Evolutionary conservation across 2,888 invertebrate genomes (phyloP), one percentile per base, ranked within the genome.

Genomic region (Ormyrus rosae): DNA sequence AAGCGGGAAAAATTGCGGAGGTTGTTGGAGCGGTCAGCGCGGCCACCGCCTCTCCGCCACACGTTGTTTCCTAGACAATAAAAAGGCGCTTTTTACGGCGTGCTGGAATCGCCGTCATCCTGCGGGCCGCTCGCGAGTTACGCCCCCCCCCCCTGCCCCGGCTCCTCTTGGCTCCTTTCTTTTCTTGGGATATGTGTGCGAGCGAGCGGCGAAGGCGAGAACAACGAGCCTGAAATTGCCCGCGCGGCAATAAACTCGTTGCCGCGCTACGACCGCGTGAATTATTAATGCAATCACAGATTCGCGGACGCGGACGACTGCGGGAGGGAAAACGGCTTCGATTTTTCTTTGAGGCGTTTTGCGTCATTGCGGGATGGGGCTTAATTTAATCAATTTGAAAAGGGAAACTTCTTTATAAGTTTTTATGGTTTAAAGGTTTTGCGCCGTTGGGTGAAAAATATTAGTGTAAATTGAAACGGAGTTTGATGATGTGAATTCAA

Each of bases 11-110:
- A 55, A 51, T 64, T 51, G 11, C 8, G 7, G 19, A 9, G 5
- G 6, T 10, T 6, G 58, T 60, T 53, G 56, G 34, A 58, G 58
- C 78, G 70, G 58, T 76, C 65, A 65, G 58, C 10, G 34, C 50
- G 8, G 51, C 46, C 9, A 50, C 55, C 34, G 34, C 34, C 34
- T 34, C 34, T 34, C 34, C 34, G 34, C 34, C 34, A 34, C n/a
- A 34, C 34, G 55, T 61, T 70, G 61, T 67, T 71, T 71, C 69
- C 68, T 55, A 64, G 82, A 82, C 82, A 67, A 79, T 82, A 82
- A 82, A 82, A 82, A 72, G 60, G 46, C 48, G 58, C 69, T 68
- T 77, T 82, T 82, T 82, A 82, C 79, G 79, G 76, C 69, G 34
- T 19, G 61, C 64, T 13, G 61, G 70, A 75, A 78, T 81, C 78